Base-by-base conservation (phyloP, 92 coral and sea anemone species). In the Metridium senile region DNA sequence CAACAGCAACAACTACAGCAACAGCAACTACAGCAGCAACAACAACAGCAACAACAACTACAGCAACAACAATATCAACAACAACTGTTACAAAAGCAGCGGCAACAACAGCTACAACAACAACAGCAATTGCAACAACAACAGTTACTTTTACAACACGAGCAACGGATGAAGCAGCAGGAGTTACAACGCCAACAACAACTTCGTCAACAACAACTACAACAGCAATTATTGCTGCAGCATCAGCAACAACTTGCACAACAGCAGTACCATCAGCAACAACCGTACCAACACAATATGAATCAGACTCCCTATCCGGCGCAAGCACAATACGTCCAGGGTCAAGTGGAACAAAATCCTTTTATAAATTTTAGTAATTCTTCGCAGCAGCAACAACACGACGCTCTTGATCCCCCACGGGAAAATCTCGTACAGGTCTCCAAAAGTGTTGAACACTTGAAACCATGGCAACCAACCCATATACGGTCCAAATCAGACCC, bases 401-500 rank as follows among this genome's bases (percentile, higher is more conserved):
- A 72, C 52, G 39, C 65, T 39, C 61, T 21, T 30, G 45, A 19
- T 13, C 34, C 59, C 39, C 64, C 76, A 53, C 76, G 62, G 47
- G 66, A 26, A 26, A 30, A 72, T 9, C 11, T 32, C 6, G 68
- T 43, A 9, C 72, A 74, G 72, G 54, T 31, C 27, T 53, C 63
- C 43, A 77, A 67, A 45, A 69, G 75, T 32, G 83, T 45, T 20
- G 49, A 78, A 68, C 83, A 78, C 58, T 33, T 78, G 47, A 68
- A 58, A 39, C 87, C 86, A 0, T 86, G 87, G 70, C 86, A 88
- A 64, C 88, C 88, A n/a, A 84, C 97, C 0, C 97, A 91, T 59
- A 76, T 34, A 47, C 90, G 97, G 21, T 91, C 97, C 18, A 71
- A 89, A 46, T 91, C 97, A 0, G 97, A 91, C 71, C 93, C 97